phyloP scores from a whole-genome alignment of 2,113 vertebrate genomes.

The Butorides virescens region DNA sequence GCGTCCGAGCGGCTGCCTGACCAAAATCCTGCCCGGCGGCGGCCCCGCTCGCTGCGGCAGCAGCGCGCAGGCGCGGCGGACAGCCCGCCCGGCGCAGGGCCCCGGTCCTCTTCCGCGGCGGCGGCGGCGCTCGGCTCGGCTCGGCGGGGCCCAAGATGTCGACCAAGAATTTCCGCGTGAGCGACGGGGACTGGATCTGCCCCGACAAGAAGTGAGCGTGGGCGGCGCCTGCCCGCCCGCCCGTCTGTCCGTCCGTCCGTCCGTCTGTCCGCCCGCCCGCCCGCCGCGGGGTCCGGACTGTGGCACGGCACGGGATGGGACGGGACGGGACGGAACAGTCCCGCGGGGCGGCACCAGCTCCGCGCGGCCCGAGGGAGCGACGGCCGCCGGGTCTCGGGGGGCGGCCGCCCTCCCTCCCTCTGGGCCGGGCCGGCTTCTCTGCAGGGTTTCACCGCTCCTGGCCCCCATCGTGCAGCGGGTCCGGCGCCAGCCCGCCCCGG shows the following conservation, averaged over 20 bases:
- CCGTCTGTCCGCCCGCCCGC: too few species aligned
- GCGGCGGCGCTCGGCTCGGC: not conserved
- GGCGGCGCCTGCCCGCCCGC: too few species aligned
- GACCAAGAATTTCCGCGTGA: constrained; percentile 96
- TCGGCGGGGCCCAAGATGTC: constrained; percentile 77
- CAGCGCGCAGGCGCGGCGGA: not conserved
- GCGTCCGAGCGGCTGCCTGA: constrained; percentile 18
- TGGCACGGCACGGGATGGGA: too few species aligned
- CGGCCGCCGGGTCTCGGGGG: not conserved
- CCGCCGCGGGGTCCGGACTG: not conserved
- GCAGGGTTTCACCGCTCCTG: rapidly evolving
- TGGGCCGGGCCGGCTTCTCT: not conserved
- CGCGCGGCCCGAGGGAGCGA: not conserved
- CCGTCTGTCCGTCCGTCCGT: too few species aligned
- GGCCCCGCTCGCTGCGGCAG: not conserved
- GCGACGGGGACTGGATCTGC: constrained; percentile 98
- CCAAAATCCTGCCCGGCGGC: not conserved
- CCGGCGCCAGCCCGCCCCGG: not conserved
- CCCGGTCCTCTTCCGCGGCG: not conserved
- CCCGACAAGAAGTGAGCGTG: constrained; percentile 95
- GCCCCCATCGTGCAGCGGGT: too few species aligned
- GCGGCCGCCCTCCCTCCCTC: not conserved
- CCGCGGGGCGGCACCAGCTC: not conserved
- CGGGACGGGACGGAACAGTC: not conserved
- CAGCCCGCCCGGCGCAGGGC: not conserved